Conservation (phyloP, 2,797 vertebrate species). For the Pseudocheirus occidentalis region DNA sequence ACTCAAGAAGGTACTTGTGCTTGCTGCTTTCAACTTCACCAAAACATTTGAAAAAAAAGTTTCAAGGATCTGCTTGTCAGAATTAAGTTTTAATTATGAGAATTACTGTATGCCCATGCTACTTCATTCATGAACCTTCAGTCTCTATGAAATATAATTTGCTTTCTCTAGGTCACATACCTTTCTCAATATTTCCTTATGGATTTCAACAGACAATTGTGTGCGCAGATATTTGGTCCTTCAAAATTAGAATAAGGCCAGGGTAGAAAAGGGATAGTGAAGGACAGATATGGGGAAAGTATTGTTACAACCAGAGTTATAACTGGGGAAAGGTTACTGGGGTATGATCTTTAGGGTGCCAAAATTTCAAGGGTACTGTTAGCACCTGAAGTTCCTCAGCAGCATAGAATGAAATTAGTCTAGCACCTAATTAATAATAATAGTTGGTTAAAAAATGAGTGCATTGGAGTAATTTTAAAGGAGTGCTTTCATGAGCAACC, state of each 20-base stretch:
- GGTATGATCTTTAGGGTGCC: background rate
- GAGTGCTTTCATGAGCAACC: background rate
- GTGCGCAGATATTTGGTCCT: background rate
- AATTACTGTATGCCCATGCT: background rate
- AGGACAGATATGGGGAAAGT: background rate
- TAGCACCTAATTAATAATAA: background rate
- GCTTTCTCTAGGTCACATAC: background rate
- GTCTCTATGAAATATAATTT: background rate
- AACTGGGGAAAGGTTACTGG: background rate
- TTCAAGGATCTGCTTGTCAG: background rate
- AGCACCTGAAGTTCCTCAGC: background rate
- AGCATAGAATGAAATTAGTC: background rate
- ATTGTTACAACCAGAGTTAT: background rate
- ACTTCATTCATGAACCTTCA: background rate
- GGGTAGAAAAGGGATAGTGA: background rate
- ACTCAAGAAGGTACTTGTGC: background rate
- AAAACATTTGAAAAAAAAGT: background rate
- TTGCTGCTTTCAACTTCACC: background rate
- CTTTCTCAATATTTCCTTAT: background rate
- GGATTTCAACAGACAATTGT: background rate
- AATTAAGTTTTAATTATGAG: background rate
- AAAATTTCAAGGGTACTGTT: background rate
- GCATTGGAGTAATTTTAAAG: background rate
- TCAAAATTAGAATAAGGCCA: background rate
- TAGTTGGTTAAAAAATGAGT: background rate